Evolutionary conservation across 2,113 vertebrate genomes (phyloP).

Genomic region (Ardeotis arabs): DNA sequence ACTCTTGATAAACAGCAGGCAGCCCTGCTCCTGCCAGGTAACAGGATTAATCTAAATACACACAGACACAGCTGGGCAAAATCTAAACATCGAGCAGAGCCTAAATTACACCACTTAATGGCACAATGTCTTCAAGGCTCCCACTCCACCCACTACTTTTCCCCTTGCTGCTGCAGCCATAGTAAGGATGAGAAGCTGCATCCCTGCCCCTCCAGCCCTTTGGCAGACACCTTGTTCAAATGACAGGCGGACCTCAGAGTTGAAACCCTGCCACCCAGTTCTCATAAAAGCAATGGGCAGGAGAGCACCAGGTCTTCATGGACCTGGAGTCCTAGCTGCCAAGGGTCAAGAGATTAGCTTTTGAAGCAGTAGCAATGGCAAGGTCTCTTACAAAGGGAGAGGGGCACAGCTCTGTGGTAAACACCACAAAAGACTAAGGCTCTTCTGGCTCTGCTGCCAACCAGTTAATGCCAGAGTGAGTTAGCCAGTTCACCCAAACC

Average conservation of each 20-base stretch:
- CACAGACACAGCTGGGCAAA: constrained; percentile 67
- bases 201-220: neutral
- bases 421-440: neutral
- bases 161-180: no score
- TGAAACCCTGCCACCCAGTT: neutral
- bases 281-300: neutral
- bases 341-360: neutral
- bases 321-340: neutral
- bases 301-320: neutral
- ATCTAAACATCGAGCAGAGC: constrained; percentile 61
- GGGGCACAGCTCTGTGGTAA: neutral
- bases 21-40: constrained; percentile 39
- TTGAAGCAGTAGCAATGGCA: neutral
- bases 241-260: no score
- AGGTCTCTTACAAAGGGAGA: neutral
- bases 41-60: constrained; percentile 69
- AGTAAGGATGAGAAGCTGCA: neutral
- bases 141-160: neutral
- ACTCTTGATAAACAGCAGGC: constrained; percentile 68
- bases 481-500: neutral
- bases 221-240: neutral
- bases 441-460: neutral
- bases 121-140: neutral
- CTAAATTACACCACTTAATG: constrained; percentile 30
- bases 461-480: neutral